Evolutionary conservation across 2,797 vertebrate species (phyloP).

Genomic region (Dermochelys coriacea): DNA sequence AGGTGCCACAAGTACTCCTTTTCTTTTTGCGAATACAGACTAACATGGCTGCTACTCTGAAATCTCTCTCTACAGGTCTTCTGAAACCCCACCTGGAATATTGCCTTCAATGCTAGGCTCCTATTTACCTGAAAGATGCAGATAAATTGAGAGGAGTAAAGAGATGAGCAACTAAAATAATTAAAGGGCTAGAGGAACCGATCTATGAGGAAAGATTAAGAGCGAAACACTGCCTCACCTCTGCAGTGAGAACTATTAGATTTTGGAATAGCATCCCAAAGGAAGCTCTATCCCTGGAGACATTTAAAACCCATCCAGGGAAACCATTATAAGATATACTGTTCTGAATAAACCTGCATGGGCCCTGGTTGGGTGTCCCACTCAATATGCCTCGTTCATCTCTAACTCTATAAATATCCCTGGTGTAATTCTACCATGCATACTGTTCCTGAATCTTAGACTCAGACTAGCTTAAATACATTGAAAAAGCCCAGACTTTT

Average conservation of each 20-base stretch:
- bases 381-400: background rate
- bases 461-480: background rate
- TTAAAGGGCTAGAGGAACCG: background rate
- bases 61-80: background rate
- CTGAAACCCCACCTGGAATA: background rate
- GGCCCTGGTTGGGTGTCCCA: background rate
- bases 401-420: background rate
- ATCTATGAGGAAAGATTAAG: background rate
- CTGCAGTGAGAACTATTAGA: background rate
- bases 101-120: background rate
- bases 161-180: background rate
- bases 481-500: background rate
- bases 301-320: background rate
- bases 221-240: background rate
- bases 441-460: background rate
- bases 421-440: background rate
- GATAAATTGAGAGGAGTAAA: background rate
- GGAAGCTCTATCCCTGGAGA: background rate
- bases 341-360: background rate
- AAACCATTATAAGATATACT: background rate
- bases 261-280: background rate
- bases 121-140: background rate
- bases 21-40: too few relatives aligned
- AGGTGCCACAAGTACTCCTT: too few relatives aligned
- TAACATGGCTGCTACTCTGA: too few relatives aligned